Percentiles rank a stretch among this genome's conserved stretches.
These are phyloP conservation scores for Peromyscus californicus DNA, from an alignment of 2,113 vertebrate species.

Conservation along the genomic window DNA sequence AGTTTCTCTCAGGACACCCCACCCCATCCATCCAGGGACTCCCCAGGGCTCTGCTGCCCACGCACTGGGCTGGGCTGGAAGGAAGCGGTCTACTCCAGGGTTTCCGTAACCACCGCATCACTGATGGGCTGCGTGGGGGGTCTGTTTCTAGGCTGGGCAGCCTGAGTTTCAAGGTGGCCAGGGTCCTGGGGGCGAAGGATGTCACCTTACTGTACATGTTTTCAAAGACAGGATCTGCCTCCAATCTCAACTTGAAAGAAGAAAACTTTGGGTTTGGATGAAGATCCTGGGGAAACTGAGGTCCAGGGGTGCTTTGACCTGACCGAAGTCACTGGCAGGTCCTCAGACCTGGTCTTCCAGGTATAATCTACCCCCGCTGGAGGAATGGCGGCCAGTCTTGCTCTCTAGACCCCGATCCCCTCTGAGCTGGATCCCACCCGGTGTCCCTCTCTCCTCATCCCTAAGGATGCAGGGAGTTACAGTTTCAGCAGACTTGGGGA, in stretches of 20 bases:
- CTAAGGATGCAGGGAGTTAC: neutral
- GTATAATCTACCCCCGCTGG: neutral
- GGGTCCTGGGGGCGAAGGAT: neutral
- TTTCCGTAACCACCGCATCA: neutral
- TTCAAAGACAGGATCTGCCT: neutral
- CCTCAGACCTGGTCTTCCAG: neutral
- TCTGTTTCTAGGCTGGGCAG: neutral
- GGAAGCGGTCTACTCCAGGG: neutral
- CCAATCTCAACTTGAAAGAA: neutral
- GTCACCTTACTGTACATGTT: neutral
- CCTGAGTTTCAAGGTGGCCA: neutral
- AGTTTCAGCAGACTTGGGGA: neutral
- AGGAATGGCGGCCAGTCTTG: neutral
- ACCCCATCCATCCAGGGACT: constrained; percentile 60
- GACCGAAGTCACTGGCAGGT: neutral
- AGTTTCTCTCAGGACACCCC: neutral
- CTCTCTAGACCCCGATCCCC: neutral
- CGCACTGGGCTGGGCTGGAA: neutral
- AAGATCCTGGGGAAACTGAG: constrained; percentile 45
- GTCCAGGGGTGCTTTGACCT: neutral
- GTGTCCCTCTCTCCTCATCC: neutral
- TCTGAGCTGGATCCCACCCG: neutral
- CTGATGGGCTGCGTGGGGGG: neutral
- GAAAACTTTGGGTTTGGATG: constrained; percentile 46
- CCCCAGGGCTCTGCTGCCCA: constrained; percentile 38